Base-by-base conservation (phyloP, 2,113 vertebrate species). In the Canis aureus region DNA sequence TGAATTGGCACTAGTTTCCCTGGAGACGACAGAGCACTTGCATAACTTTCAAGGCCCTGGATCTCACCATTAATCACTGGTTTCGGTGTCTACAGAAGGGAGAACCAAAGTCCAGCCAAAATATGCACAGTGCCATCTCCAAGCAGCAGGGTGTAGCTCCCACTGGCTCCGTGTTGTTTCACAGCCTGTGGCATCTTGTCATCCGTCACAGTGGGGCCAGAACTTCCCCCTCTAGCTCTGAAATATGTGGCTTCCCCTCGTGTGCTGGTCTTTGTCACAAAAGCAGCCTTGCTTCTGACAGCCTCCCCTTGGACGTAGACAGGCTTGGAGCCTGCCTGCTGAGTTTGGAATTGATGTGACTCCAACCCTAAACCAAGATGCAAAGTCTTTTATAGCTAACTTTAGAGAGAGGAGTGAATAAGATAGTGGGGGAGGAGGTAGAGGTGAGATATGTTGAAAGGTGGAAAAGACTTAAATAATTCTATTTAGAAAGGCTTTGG, bases 221-320 rank as follows among this genome's bases (percentile, higher is more conserved):
- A 0, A 0, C 92, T 38, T 60, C 89, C 60, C 16, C 57, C 53
- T 32, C 43, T n/a, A 9, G 74, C 76, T 90, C 88, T 89, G 64
- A 82, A 97, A 82, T 67, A 80, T 93, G 22, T 57, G 86, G 49
- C 13, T 93, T 96, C 59, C 91, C 96, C 97, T 79, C 0, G 0
- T 67, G 87, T 0, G 0, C 79, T 79, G 67, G 53, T 79, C 57
- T 97, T 97, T 93, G 43, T 11, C 73, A 12, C 91, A 71, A 93
- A 94, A 32, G 80, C 93, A 81, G 91, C 87, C 94, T 53, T 0
- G 23, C 51, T 92, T 76, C 96, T 93, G 94, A 82, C 4, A 25
- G 92, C 95, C 27, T 0, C 1, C 73, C 55, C 79, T 96, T 66
- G 76, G 78, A 98, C 96, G 95, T 8, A 98, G 96, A 97, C 95